Conservation (phyloP, 2,888 invertebrate genomes). For the Strigamia transsilvanica region DNA sequence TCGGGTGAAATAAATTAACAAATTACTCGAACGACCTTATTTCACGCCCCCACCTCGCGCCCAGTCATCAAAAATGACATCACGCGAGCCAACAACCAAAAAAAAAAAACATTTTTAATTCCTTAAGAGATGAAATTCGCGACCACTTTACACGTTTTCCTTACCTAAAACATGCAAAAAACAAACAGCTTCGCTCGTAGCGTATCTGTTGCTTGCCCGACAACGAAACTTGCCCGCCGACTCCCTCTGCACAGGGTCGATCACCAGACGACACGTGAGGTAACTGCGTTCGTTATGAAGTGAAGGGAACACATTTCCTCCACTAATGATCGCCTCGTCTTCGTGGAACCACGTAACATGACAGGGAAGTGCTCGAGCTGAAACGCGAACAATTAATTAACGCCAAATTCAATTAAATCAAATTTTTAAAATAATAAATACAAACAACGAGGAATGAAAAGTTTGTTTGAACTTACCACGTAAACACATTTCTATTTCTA, state of each 20-base stretch:
- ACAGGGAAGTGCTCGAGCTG: slow-evolving; percentile 10
- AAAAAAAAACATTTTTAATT: no score
- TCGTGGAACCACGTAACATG: slow-evolving; percentile 22
- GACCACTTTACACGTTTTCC: not conserved
- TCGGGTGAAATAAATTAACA: not conserved
- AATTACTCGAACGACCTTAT: not conserved
- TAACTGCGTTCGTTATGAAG: slow-evolving; percentile 1
- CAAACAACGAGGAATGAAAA: no score
- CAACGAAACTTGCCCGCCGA: slow-evolving; percentile 17
- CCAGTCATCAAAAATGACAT: no score
- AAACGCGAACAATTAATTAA: not conserved
- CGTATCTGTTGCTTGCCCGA: slow-evolving; percentile 17
- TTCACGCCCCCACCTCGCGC: not conserved
- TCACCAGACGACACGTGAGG: slow-evolving; percentile 37
- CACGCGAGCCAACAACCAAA: no score
- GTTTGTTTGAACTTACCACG: not conserved
- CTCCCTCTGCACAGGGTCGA: slow-evolving; percentile 32
- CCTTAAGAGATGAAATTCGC: not conserved
- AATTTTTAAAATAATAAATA: no score
- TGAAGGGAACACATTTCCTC: slow-evolving; percentile 22
- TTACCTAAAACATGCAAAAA: slow-evolving; percentile 28
- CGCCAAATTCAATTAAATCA: no score
- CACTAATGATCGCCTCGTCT: slow-evolving; percentile 15
- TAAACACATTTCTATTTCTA: slow-evolving; percentile 34
- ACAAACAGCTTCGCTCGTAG: not conserved